Evolutionary conservation across 1,140 invertebrate species (phyloP), one percentile per base, ranked within the genome.

Genomic region (Drosophila subobscura): DNA sequence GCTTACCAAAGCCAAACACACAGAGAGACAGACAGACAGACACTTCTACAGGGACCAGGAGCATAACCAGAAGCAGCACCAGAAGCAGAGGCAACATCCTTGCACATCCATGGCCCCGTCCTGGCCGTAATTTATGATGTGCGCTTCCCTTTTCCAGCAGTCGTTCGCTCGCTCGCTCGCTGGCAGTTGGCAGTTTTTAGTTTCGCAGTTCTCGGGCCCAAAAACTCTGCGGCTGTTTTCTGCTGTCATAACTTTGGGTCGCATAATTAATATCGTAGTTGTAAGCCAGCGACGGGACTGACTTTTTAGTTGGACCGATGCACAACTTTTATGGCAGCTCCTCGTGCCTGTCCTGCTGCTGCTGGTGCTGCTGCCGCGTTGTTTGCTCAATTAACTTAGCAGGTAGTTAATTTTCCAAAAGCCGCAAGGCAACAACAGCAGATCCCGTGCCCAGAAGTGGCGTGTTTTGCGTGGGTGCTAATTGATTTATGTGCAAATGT

Each of bases 301-400:
- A 63, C 64, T 86, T 86, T 88, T 86, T 83, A 88, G 83, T 77
- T 72, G 53, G 65, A 55, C 63, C 51, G 51, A 42, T 72, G 57
- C 60, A 58, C 78, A 86, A 84, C 80, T 84, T 84, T 86, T 80
- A 50, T 77, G 77, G 59, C 80, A 52, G 57, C 57, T 68, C 25
- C 52, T 49, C 63, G 42, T 33, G 64, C 52, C 33, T 47, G 41
- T 56, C 70, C 46, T 58, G 61, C 33, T 33, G 10, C 44, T 49
- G 60, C 60, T 77, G 27, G 5, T 29, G 27, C 72, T 58, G 37
- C 29, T 10, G 16, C 12, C 40, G 67, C 71, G 63, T 79, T 86
- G 85, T 68, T 85, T 85, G 86, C 80, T 89, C 85, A 89, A 89
- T 89, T 89, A 89, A 89, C 86, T 89, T 89, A 86, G 80, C 86